Evolutionary conservation across 2,797 vertebrate genomes (phyloP).

Genomic region (Sebastes elongatus): DNA sequence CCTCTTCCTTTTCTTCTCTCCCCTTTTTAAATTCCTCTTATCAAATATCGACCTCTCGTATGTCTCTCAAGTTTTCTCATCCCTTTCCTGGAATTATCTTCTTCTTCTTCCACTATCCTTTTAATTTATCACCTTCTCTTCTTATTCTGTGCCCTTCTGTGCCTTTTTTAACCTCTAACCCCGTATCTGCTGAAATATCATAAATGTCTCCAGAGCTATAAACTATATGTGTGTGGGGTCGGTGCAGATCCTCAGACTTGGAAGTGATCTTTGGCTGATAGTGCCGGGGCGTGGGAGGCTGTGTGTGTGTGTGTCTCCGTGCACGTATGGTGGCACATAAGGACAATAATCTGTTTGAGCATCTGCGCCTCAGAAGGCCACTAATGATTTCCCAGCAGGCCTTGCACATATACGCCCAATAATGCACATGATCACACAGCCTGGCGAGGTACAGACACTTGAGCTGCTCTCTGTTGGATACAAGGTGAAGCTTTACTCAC

Average conservation of each 20-base stretch:
- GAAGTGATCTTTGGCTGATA: slow-evolving; percentile 17
- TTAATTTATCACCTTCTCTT: neutral
- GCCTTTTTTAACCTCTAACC: neutral
- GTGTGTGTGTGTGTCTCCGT: neutral
- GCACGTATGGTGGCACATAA: slow-evolving; percentile 22
- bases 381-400: slow-evolving; percentile 42
- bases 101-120: neutral
- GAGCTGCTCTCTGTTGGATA: neutral
- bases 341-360: slow-evolving; percentile 58
- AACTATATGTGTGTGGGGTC: neutral
- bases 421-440: neutral
- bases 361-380: slow-evolving; percentile 54
- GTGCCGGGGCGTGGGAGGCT: neutral
- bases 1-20: neutral
- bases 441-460: neutral
- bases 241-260: neutral
- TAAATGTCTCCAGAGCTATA: neutral
- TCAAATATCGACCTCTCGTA: neutral
- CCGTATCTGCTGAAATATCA: neutral
- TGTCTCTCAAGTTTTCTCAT: neutral
- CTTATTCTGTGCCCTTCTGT: neutral
- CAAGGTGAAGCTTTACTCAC: neutral
- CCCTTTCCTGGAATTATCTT: neutral
- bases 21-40: slow-evolving; percentile 8
- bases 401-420: neutral